Evolutionary conservation across 2,888 invertebrate species (phyloP), one percentile per base, ranked within the genome.

Genomic region (Synergus umbraculus): DNA sequence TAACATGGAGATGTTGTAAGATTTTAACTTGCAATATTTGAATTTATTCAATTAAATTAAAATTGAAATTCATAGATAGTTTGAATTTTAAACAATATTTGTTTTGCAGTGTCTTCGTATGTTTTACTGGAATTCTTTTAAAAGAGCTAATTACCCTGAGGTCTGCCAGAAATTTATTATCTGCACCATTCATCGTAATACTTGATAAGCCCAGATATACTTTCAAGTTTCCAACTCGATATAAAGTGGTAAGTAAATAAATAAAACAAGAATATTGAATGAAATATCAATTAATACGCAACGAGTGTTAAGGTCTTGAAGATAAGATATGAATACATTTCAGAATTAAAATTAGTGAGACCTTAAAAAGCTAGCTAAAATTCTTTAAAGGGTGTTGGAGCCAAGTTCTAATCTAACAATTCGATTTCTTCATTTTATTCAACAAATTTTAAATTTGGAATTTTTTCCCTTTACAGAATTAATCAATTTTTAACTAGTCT

Each of bases 181-280:
- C 94, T 0, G 90, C 94, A 0, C 95, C 95, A 0, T 94, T 94
- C 86, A 92, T 94, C 87, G 90, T 95, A 15, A 91, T 93, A 84
- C 93, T 94, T 0, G 96, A 96, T 85, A 93, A 93, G 9, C 94
- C 94, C 80, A 93, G 93, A 60, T 91, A 93, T 65, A 94, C 94
- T 2, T 95, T 95, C 86, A 90, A 93, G 69, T 95, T 95, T 88
- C 93, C 94, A 10, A 95, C 95, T 0, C 93, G 94, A 86, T 95
- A 88, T 77, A 87, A 85, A 37, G 49, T 78, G 86, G 91, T 90
- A 66, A 90, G 91, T 88, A 63, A 44, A 13, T 41, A 9, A 29
- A 12, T 60, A 8, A 54, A 9, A 12, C 22, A 22, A 1, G 22
- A 60, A 22, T 60, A 10, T 9, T 18, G 10, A 60, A 60, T 22